phyloP scores from a whole-genome alignment of 2,888 invertebrate species.

The Trileptium ribeirensis region DNA sequence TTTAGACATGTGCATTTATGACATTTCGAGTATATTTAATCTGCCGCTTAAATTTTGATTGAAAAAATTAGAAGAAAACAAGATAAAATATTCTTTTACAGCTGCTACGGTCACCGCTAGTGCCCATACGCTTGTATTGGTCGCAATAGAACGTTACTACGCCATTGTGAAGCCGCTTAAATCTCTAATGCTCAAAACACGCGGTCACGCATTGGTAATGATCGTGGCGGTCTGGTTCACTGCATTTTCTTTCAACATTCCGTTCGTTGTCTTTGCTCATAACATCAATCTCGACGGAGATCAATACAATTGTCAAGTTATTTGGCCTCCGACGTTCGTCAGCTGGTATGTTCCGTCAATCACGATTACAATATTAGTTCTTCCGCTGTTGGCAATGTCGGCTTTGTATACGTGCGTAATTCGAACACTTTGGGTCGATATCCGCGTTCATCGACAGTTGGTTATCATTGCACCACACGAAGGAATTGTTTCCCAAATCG shows the following conservation, averaged over 20 bases:
- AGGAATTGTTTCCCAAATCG: too few species aligned
- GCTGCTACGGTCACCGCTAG: background rate
- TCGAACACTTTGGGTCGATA: background rate
- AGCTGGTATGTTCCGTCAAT: background rate
- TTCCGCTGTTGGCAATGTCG: background rate
- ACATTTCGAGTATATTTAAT: too few species aligned
- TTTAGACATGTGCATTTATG: too few species aligned
- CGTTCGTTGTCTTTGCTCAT: background rate
- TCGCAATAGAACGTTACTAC: background rate
- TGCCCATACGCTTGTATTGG: background rate
- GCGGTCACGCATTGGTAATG: background rate
- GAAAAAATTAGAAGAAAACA: too few species aligned
- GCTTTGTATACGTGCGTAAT: background rate
- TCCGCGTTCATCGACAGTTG: too few species aligned
- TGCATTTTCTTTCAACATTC: background rate
- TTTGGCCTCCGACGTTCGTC: background rate
- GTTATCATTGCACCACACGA: too few species aligned
- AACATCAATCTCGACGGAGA: background rate
- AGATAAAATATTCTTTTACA: too few species aligned
- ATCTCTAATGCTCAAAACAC: background rate
- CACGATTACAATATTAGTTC: background rate
- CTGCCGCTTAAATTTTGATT: too few species aligned
- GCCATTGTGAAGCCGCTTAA: background rate
- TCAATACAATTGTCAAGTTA: background rate
- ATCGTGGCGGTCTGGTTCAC: background rate